Evolutionary conservation across 2,113 vertebrate species (phyloP), one percentile per base, ranked within the genome.

Genomic region (Anhinga rufa): DNA sequence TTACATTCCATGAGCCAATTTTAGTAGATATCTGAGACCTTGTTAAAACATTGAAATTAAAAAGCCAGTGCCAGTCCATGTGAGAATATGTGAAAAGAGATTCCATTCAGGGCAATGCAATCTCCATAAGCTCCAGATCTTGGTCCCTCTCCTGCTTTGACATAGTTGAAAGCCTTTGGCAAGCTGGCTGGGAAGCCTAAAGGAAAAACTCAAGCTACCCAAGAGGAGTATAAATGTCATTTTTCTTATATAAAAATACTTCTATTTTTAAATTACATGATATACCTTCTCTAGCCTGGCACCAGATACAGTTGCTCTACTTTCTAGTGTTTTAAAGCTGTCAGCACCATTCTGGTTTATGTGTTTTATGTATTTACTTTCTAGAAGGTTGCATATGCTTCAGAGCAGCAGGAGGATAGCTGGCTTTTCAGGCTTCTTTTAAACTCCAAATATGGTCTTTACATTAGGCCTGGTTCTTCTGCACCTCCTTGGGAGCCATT

Each of bases 251-350:
- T 76, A 84, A 92, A 97, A 96, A 91, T 66, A 57, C 52, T 90
- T 54, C 54, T 91, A 19, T 93, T 96, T 97, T 97, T 61, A 76
- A 92, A 77, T 93, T 72, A 46, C 75, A 31, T 74, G 3, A 80
- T 95, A 93, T 57, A 85, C 85, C 94, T 94, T 94, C 74, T 90
- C 46, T 54, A 92, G 42, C 80, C 80, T 80, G 84, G 91, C 85
- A 92, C 68, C 75, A 82, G 69, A 88, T 69, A 72, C 60, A 51
- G 42, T 83, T 81, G 62, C 46, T 95, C 77, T 85, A 72, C 88
- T 94, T 96, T 83, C 64, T 95, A 77, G 64, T 94, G 85, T 93
- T 95, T 97, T 96, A 97, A 95, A 94, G 84, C 94, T 97, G 91
- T 97, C 95, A 95, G 84, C 87, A 81, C 95, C 68, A 74, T 94